Percentiles rank a stretch among this genome's conserved stretches.
These are phyloP conservation scores for Lucilia sericata DNA, from an alignment of 1,140 invertebrate species.

Conservation along the genomic window DNA sequence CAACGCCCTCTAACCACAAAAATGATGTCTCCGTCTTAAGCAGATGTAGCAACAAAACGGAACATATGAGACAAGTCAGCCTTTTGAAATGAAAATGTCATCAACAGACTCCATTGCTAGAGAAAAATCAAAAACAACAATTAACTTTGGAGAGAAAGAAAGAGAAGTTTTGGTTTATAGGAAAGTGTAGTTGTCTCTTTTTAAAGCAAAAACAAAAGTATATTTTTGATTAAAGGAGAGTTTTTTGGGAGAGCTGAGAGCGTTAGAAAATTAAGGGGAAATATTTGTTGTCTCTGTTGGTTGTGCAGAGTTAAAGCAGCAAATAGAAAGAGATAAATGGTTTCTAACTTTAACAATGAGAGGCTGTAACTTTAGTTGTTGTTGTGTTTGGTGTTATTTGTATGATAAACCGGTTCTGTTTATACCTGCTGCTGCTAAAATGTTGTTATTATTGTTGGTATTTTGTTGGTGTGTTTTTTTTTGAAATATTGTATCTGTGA, in stretches of 20 bases:
- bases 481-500: slow-evolving; percentile 4
- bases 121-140: slow-evolving; percentile 33
- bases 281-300: background rate
- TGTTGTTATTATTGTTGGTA: too few relatives aligned
- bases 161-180: background rate
- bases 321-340: background rate
- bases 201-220: background rate
- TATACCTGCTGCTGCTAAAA: slow-evolving; percentile 29
- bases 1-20: slow-evolving; percentile 62
- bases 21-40: slow-evolving; percentile 45
- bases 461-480: slow-evolving; percentile 19
- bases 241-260: background rate
- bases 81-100: slow-evolving; percentile 55
- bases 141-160: slow-evolving; percentile 42
- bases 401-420: slow-evolving; percentile 46
- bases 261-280: background rate
- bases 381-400: background rate
- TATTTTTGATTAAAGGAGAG: background rate
- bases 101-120: slow-evolving; percentile 64
- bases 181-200: background rate
- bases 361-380: slow-evolving; percentile 25
- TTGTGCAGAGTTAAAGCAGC: background rate
- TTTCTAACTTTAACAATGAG: background rate
- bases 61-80: slow-evolving; percentile 41
- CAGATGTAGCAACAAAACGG: slow-evolving; percentile 21